Percentiles rank a stretch among this genome's conserved stretches.
These are phyloP conservation scores for Chroicocephalus ridibundus DNA, from an alignment of 2,113 vertebrate genomes.

Conservation along the genomic window DNA sequence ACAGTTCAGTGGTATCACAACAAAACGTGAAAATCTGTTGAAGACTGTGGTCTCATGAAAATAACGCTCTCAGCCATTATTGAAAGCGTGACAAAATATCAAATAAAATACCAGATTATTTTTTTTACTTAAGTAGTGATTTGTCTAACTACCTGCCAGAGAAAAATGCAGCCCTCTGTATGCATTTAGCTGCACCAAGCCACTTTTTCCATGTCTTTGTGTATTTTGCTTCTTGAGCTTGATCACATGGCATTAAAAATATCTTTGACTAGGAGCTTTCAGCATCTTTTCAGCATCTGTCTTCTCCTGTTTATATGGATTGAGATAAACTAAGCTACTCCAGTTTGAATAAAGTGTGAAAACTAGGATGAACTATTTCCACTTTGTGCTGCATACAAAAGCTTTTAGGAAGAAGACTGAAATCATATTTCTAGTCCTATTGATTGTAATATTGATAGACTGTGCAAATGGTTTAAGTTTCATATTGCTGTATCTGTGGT, in stretches of 20 bases:
- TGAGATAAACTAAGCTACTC: not conserved
- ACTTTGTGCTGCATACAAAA: not conserved
- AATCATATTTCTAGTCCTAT: not conserved
- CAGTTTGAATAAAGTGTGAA: not conserved
- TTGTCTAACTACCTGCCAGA: not conserved
- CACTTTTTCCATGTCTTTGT: not conserved
- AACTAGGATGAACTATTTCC: not conserved
- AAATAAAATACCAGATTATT: not conserved
- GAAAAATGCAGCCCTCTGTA: not conserved
- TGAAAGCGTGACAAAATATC: not conserved
- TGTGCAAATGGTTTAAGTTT: not conserved
- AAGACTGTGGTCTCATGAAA: not conserved
- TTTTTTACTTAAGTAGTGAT: not conserved
- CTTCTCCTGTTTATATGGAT: not conserved
- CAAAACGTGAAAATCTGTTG: not conserved
- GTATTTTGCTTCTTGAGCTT: not conserved
- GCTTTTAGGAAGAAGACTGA: not conserved
- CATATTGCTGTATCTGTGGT: not conserved
- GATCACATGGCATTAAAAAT: not conserved
- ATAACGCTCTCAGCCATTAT: not conserved
- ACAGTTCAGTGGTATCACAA: not conserved
- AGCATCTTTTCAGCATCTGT: not conserved
- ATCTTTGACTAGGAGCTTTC: not conserved
- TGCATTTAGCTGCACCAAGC: not conserved
- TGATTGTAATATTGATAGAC: not conserved